Evolutionary conservation across 2,888 invertebrate genomes (phyloP).

Genomic region (Capitulum mitella): DNA sequence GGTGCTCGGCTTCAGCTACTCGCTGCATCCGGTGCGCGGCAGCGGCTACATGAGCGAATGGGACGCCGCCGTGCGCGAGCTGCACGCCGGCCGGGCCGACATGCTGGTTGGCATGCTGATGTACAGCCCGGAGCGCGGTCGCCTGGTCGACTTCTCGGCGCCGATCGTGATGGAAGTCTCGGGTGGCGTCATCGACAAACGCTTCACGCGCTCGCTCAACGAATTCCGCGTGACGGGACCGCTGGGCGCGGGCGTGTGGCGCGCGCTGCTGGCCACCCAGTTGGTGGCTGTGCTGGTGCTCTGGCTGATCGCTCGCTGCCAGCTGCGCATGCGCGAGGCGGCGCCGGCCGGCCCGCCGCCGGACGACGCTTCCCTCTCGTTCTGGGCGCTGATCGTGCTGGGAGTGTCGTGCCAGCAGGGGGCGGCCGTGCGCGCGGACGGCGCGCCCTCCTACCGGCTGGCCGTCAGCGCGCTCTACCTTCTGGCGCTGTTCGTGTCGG

Average conservation of each 20-base stretch:
- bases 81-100: not conserved
- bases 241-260: not conserved
- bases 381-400: constrained; percentile 13
- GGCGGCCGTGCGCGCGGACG: not conserved
- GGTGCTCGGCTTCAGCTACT: not conserved
- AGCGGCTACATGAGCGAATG: not conserved
- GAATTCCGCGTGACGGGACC: not conserved
- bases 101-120: not conserved
- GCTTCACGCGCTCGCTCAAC: not conserved
- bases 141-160: not conserved
- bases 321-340: not conserved
- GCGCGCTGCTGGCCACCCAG: not conserved
- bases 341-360: too few relatives aligned
- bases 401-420: not conserved
- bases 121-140: not conserved
- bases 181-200: not conserved
- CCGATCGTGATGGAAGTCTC: not conserved
- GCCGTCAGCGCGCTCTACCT: not conserved
- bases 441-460: not conserved
- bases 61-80: not conserved
- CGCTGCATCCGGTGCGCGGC: not conserved
- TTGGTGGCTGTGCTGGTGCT: not conserved
- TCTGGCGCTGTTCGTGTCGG: not conserved
- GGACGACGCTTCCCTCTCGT: not conserved
- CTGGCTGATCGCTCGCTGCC: not conserved